Evolutionary conservation across 2,888 invertebrate genomes (phyloP).

Genomic region (Cecidostiba fungosa): DNA sequence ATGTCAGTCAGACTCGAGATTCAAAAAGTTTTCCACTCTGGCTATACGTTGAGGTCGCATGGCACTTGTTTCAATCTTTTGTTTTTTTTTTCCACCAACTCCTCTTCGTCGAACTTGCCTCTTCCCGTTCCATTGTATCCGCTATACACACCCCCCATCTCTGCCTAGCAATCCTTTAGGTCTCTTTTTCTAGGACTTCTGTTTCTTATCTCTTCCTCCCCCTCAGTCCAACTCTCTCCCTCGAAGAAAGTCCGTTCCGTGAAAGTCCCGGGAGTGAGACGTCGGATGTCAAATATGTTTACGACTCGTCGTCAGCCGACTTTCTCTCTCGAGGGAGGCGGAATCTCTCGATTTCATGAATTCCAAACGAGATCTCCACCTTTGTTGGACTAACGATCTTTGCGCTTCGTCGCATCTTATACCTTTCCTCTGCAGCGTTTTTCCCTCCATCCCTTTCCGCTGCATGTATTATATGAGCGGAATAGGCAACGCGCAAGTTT

Average conservation of each 20-base stretch:
- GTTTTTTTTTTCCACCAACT: conserved; percentile 35
- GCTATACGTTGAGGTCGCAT: not conserved
- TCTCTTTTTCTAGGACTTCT: not conserved
- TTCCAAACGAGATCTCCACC: conserved; percentile 31
- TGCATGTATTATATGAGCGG: not conserved
- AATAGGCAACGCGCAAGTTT: not conserved
- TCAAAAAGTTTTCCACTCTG: conserved; percentile 33
- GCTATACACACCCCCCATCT: not conserved
- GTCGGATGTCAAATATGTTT: conserved; percentile 47
- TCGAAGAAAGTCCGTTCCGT: not conserved
- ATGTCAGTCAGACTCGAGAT: not conserved
- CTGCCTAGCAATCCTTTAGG: not conserved
- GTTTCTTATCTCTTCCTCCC: not conserved
- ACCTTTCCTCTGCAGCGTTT: not conserved
- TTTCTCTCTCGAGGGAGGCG: conserved; percentile 5
- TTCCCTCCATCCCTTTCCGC: not conserved
- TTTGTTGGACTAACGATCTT: conserved; percentile 27
- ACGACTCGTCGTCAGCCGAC: conserved; percentile 1
- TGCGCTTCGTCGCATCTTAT: not conserved
- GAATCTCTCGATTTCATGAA: conserved; percentile 45
- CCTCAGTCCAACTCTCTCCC: not conserved
- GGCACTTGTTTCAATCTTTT: conserved; percentile 29
- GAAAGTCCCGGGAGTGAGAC: conserved; percentile 25
- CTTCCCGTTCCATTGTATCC: not conserved
- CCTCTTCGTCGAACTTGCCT: conserved; percentile 26